A percentile compares a stretch with the other conserved stretches of the same genome.
Conservation (phyloP, 2,113 vertebrate species). For the Platysteira castanea region DNA sequence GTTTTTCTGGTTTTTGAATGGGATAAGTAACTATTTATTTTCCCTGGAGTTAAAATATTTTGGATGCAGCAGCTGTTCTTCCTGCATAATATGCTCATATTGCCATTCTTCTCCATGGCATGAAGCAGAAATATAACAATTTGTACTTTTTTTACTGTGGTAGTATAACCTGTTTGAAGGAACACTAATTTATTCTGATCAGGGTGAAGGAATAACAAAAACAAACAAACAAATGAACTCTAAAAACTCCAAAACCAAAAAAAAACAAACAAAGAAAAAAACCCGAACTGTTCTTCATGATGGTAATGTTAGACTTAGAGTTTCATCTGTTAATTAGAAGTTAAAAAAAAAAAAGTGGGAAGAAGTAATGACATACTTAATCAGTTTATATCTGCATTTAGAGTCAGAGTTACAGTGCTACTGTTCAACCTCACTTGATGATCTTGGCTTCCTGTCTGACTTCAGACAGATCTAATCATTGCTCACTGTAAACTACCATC, state of each 20-base stretch:
- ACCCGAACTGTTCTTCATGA: not conserved
- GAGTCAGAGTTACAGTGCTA: not conserved
- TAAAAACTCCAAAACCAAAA: not conserved
- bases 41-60: not conserved
- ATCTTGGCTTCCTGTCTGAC: not conserved
- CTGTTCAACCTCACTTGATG: not conserved
- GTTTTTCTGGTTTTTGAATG: not conserved
- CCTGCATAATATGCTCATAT: not conserved
- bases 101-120: not conserved
- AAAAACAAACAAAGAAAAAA: not conserved
- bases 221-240: not conserved
- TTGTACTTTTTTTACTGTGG: not conserved
- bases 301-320: not conserved
- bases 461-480: not conserved
- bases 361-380: not conserved
- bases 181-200: not conserved
- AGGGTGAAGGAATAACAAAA: not conserved
- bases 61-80: not conserved
- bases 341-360: not conserved
- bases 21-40: not conserved
- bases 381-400: not conserved
- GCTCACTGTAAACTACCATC: not conserved
- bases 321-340: not conserved
- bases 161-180: not conserved
- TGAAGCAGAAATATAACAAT: not conserved